Evolutionary conservation across 2,888 invertebrate genomes (phyloP).

Genomic region (Metellina segmentata): DNA sequence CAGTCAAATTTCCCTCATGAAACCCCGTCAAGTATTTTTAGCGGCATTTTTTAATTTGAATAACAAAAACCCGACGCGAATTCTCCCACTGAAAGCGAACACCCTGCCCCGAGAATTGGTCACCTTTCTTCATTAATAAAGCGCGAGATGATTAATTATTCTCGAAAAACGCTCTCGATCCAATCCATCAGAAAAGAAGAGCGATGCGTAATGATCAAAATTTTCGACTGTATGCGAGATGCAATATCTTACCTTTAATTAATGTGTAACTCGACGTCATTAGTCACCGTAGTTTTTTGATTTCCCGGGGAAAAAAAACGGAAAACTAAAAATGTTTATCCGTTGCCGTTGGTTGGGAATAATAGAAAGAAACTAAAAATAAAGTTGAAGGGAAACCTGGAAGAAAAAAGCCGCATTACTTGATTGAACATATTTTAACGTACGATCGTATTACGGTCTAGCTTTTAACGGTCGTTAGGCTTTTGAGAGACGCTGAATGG

Average conservation of each 20-base stretch:
- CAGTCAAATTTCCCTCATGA: neutral
- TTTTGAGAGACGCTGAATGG: slow-evolving; percentile 31
- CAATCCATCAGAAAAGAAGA: slow-evolving; percentile 59
- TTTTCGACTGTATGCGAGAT: slow-evolving; percentile 40
- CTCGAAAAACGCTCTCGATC: slow-evolving; percentile 44
- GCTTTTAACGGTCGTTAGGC: slow-evolving; percentile 55
- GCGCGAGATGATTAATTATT: slow-evolving; percentile 69
- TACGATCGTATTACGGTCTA: slow-evolving; percentile 28
- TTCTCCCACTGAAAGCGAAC: neutral
- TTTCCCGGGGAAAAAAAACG: neutral
- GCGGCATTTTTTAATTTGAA: neutral
- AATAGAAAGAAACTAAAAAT: neutral
- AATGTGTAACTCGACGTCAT: slow-evolving; percentile 66
- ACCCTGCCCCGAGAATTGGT: neutral
- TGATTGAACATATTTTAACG: slow-evolving; percentile 59
- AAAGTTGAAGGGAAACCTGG: neutral
- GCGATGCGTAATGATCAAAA: slow-evolving; percentile 61
- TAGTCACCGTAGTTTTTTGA: slow-evolving; percentile 55
- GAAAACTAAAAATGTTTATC: slow-evolving; percentile 16
- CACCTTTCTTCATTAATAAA: slow-evolving; percentile 60
- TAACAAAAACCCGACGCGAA: neutral
- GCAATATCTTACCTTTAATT: slow-evolving; percentile 66
- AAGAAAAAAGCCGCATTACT: slow-evolving; percentile 45
- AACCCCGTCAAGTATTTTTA: neutral
- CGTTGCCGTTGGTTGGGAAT: neutral